Base-by-base conservation (phyloP, 2,113 vertebrate species). In the Apaloderma vittatum region DNA sequence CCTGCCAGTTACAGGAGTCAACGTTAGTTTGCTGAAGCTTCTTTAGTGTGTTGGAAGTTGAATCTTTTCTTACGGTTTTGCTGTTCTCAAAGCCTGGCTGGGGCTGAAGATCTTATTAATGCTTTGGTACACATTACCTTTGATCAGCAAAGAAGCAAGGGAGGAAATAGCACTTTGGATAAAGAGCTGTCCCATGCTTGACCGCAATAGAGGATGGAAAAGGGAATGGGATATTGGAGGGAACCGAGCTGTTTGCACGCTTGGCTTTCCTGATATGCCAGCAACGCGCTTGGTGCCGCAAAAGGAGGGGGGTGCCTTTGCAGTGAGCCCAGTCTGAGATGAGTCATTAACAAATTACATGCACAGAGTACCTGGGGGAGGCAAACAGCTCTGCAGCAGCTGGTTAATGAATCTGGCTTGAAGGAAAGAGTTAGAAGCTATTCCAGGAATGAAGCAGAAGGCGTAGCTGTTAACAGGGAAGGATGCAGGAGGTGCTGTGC, bases 361-460 rank as follows among this genome's bases (percentile, higher is more conserved):
- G 92, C 88, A 92, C 57, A 91, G 92, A 92, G 96, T 95, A 95
- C 96, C 88, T 95, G 95, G 92, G 97, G 96, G 97, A 97, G 95
- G 95, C 86, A 83, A 70, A 93, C 90, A 96, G 94, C 95, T 94
- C 95, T 86, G 94, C 92, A 84, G 92, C 96, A 97, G 94, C 96
- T 97, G 95, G 97, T 92, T 95, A 97, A 97, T 97, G 96, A 97
- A 96, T 92, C 94, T 97, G 94, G 92, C 96, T 97, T 67, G 82
- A 93, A 95, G 68, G 76, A 90, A 94, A 91, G 88, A 90, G 93
- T 96, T 82, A 94, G 96, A 91, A 94, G 86, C 86, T 95, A 87
- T 96, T 96, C 88, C 86, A 78, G 97, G 80, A 96, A 95, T 52
- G 84, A 86, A 89, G 86, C 88, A 93, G 94, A 96, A 96, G 79